Evolutionary conservation across 2,797 vertebrate species (phyloP), one percentile per base, ranked within the genome.

Genomic region (Lateolabrax maculatus): DNA sequence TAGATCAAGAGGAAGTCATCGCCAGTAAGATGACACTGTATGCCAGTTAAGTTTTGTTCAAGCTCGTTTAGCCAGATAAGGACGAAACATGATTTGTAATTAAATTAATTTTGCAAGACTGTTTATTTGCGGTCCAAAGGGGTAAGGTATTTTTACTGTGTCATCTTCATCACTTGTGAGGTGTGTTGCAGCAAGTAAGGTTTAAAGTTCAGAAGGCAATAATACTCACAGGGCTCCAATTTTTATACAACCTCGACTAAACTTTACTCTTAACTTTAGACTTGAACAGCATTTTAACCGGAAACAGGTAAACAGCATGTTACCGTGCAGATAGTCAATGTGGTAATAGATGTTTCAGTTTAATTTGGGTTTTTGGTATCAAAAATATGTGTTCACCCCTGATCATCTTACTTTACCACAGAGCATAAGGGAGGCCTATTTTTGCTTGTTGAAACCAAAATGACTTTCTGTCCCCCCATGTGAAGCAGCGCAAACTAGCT

Each of bases 401-500:
- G 68, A 80, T 74, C 46, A 23, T 27, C 23, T 62, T 19, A 19
- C 51, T 53, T 56, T 16, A 86, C 90, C 83, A 80, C 84, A 81
- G 58, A 66, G 51, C 53, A 23, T 18, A 52, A 57, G n/a, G 9
- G 9, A 46, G 12, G 13, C 13, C 53, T 90, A 82, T 90, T 86
- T 88, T 70, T 72, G 60, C 71, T 53, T 31, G 12, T 12, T 52
- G 61, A 62, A 74, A 75, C 60, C 48, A 29, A 43, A 36, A 53
- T 57, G 56, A 52, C 72, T 62, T 29, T 77, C 52, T 48, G 58
- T 13, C 11, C 9, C 23, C 11, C 3, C 53, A 13, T 57, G 46
- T 76, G 25, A 87, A 69, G 19, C 66, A 27, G 10, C 48, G 6
- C 29, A 12, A 78, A 11, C 43, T n/a, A 21, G 25, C 23, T 18